Evolutionary conservation across 2,797 vertebrate genomes (phyloP), one percentile per base, ranked within the genome.

Genomic region (Centroberyx gerrardi): DNA sequence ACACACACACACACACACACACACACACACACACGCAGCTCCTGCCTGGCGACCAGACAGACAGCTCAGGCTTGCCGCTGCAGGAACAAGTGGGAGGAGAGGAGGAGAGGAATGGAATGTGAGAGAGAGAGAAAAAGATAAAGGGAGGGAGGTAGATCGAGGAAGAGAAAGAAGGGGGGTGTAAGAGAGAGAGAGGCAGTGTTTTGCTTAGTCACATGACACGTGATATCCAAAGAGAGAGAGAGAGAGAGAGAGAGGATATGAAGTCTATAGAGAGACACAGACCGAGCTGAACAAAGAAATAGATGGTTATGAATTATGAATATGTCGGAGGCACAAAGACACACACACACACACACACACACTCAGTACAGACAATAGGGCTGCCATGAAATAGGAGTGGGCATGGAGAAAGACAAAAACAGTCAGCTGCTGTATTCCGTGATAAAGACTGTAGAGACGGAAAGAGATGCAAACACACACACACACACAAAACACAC

Each of bases 201-300:
- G 71, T 80, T 86, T 68, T 74, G 62, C 53, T 79, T 33, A 28
- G 74, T 89, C 87, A 83, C 68, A 60, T 78, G 74, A 63, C 36
- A 18, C 8, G 48, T 31, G 67, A 49, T 56, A 12, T 56, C 27
- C 13, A 51, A 13, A 53, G 60, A 33, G 44, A 52, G 58, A 8
- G 33, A 14, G 31, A 8, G 38, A 53, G 60, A 33, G 44, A 52
- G 58, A 8, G 33, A 14, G 31, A 8, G 38, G 8, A 36, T 36
- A 12, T 9, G 38, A 52, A 28, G 7, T 33, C 4, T 27, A 13
- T 15, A 8, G 13, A 48, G 60, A 28, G 4, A 28, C n/a, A 33
- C 22, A 46, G 28, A 49, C 15, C 18, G 49, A 58, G 12, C 28
- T 4, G 49, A 51, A 63, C 51, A 61, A 68, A 59, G 73, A 70